Conservation (phyloP, 2,113 vertebrate species). For the Anguilla japonica region DNA sequence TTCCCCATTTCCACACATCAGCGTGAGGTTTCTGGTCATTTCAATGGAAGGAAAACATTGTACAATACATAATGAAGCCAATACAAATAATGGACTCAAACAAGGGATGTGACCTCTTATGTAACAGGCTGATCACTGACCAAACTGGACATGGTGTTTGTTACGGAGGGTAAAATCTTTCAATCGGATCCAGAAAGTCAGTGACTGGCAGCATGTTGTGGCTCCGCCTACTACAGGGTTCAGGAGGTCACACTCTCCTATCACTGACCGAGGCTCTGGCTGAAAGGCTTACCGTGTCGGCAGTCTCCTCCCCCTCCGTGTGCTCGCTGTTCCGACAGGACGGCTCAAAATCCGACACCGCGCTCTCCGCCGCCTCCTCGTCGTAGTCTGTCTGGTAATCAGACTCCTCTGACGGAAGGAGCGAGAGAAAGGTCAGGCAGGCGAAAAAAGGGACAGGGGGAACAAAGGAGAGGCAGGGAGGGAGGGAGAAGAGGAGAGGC, state of each 20-base stretch:
- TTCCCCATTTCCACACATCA: not conserved
- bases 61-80: too few species aligned
- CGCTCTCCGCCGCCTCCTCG: conserved; percentile 72
- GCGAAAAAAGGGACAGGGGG: not conserved
- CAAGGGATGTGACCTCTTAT: not conserved
- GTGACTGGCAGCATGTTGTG: not conserved
- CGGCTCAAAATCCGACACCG: conserved; percentile 64
- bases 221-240: not conserved
- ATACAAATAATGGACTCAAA: not conserved
- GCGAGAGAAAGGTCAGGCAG: not conserved
- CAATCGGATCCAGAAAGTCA: not conserved
- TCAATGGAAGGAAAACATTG: not conserved
- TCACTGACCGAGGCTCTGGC: not conserved
- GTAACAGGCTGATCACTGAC: not conserved
- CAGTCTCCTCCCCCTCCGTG: conserved; percentile 67
- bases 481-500: not conserved
- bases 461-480: not conserved
- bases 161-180: not conserved
- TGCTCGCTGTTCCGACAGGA: conserved; percentile 61
- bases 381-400: conserved; percentile 92
- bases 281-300: conserved; percentile 68
- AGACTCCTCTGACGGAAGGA: conserved; percentile 72
- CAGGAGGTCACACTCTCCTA: not conserved
- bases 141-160: not conserved
- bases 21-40: not conserved